Evolutionary conservation across 1,140 invertebrate genomes (phyloP), one percentile per base, ranked within the genome.

Genomic region (Antheraea pernyi): DNA sequence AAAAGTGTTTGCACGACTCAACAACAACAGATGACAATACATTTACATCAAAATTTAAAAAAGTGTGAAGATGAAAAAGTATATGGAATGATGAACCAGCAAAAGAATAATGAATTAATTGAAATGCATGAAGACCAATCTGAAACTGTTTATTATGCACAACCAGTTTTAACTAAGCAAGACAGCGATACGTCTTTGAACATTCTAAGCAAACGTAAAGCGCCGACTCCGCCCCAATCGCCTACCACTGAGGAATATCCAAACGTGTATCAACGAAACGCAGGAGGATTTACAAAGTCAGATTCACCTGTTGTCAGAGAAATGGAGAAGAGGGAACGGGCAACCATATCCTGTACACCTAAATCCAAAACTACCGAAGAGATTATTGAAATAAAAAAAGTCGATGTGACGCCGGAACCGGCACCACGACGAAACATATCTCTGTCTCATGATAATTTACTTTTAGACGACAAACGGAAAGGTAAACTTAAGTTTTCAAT

Each of bases 401-500:
- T 73, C 58, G 85, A 88, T 8, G 65, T 74, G 68, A 88, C 89
- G 1, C 94, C 94, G 0, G 95, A 96, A 83, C 94, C 95, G 19
- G 94, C 93, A 19, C 94, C 95, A 8, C 93, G 94, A 78, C 93
- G 95, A 75, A 95, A 94, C 68, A 93, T 96, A 67, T 96, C 96
- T 0, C 73, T 96, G 65, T 96, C 96, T 0, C 95, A 95, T 69
- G 95, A 96, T 74, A 96, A 95, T 82, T 80, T 96, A 59, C 84
- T 94, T 0, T 78, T 89, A 60, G 95, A 94, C 30, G 94, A 96
- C 69, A 95, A 95, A 88, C 95, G 94, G 63, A 96, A 95, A 93
- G 95, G 95, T 13, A 95, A 95, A 77, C 86, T 93, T 1, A 95
- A 95, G 71, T 97, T 97, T 78, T 97, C 96, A 0, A 92, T 98